Evolutionary conservation across 2,113 vertebrate genomes (phyloP), one percentile per base, ranked within the genome.

Genomic region (Caretta caretta): DNA sequence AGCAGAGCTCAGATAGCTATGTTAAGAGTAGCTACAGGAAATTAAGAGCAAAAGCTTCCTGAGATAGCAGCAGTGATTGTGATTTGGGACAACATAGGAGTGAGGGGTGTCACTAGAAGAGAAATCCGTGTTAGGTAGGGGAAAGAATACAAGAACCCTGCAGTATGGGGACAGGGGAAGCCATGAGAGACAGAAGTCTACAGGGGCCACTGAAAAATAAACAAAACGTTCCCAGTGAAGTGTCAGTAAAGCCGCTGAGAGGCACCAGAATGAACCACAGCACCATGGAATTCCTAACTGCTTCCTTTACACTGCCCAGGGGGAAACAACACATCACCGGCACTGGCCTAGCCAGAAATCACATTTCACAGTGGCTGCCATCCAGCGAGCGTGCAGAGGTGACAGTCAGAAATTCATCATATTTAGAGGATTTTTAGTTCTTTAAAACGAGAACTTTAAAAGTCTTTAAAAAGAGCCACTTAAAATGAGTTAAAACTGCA

Each of bases 61-160:
- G 76, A 56, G 83, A 29, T 56, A 90, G 83, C 49, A 87, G 76
- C 65, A 29, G 10, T 14, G 69, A 24, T n/a, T 31, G 59, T 35
- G 83, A 48, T 1, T 78, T 53, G 78, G 89, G 83, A 49, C 49
- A 49, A 49, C 49, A 49, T 2, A 11, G 49, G 49, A 49, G 84
- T 35, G 12, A 56, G 86, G 69, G 56, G 88, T 49, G 1, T 20
- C 65, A 20, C 19, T 72, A 22, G 65, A 38, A 38, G 65, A 72
- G 65, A 72, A 20, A 38, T 72, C 35, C 2, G 4, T 38, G 9
- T 72, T 72, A 72, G 17, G 1, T 0, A 53, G 14, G 0, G 22
- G 42, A 0, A 88, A 90, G 81, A 90, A 78, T 27, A 48, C 24
- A 78, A 48, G 11, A 78, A 27, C 25, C 12, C 42, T 72, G 65